phyloP scores from a whole-genome alignment of 2,797 vertebrate species.

The Buceros bicornis region DNA sequence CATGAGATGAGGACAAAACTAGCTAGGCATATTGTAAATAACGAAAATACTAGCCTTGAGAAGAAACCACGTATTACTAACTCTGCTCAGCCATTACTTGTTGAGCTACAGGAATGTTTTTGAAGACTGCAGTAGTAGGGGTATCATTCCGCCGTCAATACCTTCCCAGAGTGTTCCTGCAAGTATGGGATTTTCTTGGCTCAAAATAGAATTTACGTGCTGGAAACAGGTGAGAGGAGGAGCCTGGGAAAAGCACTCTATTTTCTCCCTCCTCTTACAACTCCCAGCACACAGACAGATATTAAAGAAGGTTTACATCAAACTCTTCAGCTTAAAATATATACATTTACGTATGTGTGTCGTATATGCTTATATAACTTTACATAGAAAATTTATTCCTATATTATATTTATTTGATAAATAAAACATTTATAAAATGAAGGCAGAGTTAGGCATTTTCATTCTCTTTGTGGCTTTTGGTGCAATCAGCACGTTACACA shows the following conservation, averaged over 20 bases:
- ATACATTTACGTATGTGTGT: not conserved
- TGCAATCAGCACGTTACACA: not conserved
- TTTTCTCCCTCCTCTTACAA: not conserved
- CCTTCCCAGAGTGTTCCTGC: not conserved
- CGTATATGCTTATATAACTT: accelerated
- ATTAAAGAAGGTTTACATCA: not conserved
- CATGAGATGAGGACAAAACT: not conserved
- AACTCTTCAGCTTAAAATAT: not conserved
- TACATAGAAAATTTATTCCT: not conserved
- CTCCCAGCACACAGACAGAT: not conserved
- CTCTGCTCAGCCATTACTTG: not conserved
- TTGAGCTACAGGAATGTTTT: not conserved
- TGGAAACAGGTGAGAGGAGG: not conserved
- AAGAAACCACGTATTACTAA: not conserved
- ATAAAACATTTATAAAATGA: not conserved
- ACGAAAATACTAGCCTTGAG: not conserved
- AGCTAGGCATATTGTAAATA: not conserved
- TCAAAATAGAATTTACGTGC: not conserved
- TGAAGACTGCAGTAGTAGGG: not conserved
- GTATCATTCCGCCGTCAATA: not conserved
- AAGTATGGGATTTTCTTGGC: not conserved
- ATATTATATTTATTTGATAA: not conserved
- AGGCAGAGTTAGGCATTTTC: not conserved
- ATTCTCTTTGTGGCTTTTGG: not conserved
- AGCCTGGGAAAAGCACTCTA: not conserved